A percentile compares a stretch with the other conserved stretches of the same genome.
These are phyloP conservation scores for Lepas anatifera DNA, from an alignment of 2,888 invertebrate genomes.

Conservation along the genomic window DNA sequence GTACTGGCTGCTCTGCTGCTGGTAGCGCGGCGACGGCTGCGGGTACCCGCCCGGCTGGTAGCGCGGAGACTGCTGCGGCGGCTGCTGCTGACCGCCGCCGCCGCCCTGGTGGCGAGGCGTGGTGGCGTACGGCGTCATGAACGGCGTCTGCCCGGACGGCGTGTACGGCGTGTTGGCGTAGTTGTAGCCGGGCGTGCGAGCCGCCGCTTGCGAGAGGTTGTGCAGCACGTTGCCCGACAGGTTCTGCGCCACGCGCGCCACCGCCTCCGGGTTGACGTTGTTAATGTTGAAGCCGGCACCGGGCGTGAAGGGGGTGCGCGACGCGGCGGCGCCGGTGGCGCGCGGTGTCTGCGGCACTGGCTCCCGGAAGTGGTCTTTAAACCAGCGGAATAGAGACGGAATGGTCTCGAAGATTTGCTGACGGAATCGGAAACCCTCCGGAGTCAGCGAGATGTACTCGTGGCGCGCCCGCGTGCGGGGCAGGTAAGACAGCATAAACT, in stretches of 20 bases:
- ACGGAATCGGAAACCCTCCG: conserved; percentile 85
- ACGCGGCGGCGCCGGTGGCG: conserved; percentile 52
- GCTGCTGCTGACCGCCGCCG: background rate
- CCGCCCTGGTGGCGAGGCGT: conserved; percentile 32
- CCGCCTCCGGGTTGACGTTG: conserved; percentile 49
- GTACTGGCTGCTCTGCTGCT: background rate
- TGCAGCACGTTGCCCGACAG: conserved; percentile 57
- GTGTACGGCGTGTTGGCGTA: conserved; percentile 80
- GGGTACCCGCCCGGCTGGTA: background rate
- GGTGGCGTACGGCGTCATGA: conserved; percentile 77
- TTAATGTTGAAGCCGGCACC: conserved; percentile 12
- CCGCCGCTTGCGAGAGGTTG: conserved; percentile 53
- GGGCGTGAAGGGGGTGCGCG: conserved; percentile 37
- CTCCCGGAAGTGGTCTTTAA: conserved; percentile 94
- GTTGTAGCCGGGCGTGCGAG: conserved; percentile 39
- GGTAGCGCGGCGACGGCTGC: background rate
- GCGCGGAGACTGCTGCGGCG: conserved; percentile 2
- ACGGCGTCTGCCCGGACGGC: conserved; percentile 83
- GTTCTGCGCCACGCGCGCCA: conserved; percentile 56
- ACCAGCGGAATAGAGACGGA: conserved; percentile 76
- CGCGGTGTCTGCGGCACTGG: conserved; percentile 61
- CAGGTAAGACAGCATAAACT: conserved; percentile 86
- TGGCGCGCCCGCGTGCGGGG: conserved; percentile 73
- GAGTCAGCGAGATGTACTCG: conserved; percentile 81
- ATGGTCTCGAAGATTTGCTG: conserved; percentile 76